A percentile compares a stretch with the other conserved stretches of the same genome.
Evolutionary conservation across 2,888 invertebrate genomes (phyloP).

Genomic region (Sacculina carcini): DNA sequence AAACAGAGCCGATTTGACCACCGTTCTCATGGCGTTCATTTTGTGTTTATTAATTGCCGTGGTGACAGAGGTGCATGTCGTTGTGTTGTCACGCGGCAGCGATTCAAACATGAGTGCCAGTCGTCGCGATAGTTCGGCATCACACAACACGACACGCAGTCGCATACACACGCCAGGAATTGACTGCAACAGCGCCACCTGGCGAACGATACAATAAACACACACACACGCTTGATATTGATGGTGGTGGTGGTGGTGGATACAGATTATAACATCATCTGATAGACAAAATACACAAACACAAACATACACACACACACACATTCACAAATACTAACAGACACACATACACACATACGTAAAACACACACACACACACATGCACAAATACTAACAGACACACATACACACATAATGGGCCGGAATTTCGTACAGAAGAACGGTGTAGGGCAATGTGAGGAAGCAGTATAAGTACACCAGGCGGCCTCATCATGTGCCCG

Average conservation of each 20-base stretch:
- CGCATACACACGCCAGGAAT: slow-evolving; percentile 62
- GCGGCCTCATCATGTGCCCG: not conserved
- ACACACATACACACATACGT: no score
- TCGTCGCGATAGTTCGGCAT: slow-evolving; percentile 48
- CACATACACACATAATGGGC: slow-evolving; percentile 55
- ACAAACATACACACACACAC: no score
- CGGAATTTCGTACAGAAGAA: slow-evolving; percentile 51
- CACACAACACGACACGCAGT: slow-evolving; percentile 28
- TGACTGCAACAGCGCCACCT: slow-evolving; percentile 54
- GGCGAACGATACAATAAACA: no score
- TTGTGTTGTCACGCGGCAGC: slow-evolving; percentile 37
- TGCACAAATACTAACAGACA: no score
- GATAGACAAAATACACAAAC: no score
- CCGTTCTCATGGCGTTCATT: slow-evolving; percentile 50
- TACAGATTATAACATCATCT: no score
- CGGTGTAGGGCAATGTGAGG: slow-evolving; percentile 29
- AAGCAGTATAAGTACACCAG: slow-evolving; percentile 8
- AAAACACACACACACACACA: no score
- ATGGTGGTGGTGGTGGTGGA: no score
- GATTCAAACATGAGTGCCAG: slow-evolving; percentile 53
- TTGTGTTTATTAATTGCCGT: slow-evolving; percentile 49
- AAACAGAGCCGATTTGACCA: slow-evolving; percentile 44
- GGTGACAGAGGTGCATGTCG: no score
- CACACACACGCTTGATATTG: no score
- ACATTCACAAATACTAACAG: no score